Evolutionary conservation across 2,797 vertebrate species (phyloP).

Genomic region (Poeciliopsis paucimaculata): DNA sequence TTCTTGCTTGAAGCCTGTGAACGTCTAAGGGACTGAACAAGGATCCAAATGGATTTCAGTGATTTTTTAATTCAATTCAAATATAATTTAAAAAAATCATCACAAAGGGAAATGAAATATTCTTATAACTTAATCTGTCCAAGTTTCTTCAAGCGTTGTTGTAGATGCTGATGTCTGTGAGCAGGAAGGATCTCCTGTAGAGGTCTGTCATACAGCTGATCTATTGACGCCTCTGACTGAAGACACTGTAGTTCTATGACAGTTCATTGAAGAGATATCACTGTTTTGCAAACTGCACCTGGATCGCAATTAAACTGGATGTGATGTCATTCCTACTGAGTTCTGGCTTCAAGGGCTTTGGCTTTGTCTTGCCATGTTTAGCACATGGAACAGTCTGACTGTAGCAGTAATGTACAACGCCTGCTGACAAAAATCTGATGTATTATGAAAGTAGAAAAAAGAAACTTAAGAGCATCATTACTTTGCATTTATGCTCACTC

Average conservation of each 20-base stretch:
- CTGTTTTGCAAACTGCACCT: background rate
- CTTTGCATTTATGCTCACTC: background rate
- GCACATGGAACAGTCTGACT: background rate
- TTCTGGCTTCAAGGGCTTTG: background rate
- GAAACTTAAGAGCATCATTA: background rate
- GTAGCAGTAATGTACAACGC: background rate
- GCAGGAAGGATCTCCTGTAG: background rate
- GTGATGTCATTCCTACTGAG: background rate
- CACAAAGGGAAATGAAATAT: background rate
- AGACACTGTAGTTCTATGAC: background rate
- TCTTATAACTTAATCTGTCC: background rate
- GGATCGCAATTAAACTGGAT: background rate
- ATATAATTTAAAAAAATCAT: background rate
- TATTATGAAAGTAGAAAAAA: background rate
- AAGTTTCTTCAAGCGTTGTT: background rate
- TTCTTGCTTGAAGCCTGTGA: slow-evolving; percentile 30
- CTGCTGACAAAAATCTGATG: background rate
- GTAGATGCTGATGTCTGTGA: background rate
- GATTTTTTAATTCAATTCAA: background rate
- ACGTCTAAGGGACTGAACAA: slow-evolving; percentile 7
- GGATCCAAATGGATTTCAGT: background rate
- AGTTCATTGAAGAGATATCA: background rate
- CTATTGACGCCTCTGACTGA: background rate
- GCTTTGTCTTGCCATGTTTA: background rate
- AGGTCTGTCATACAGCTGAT: background rate